Evolutionary conservation across 1,140 invertebrate species (phyloP), one percentile per base, ranked within the genome.

Genomic region (Drosophila chauvacae): DNA sequence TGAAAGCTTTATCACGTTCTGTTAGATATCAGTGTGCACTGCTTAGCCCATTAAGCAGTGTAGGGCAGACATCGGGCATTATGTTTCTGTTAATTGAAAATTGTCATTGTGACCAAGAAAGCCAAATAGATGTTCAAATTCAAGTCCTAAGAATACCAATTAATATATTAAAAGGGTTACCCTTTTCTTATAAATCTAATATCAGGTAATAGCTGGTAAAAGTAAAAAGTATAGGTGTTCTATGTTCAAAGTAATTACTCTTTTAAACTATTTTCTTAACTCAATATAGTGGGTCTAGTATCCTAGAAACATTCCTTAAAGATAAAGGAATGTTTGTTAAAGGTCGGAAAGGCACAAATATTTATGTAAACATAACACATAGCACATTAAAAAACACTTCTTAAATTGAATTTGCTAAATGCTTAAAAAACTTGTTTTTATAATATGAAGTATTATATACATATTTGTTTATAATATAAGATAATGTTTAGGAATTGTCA

Each of bases 21-120:
- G 69, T 72, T 72, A 59, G 44, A 71, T 51, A 50, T 71, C 30
- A n/a, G 30, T 13, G 30, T 13, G 53, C 35, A 71, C 69, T 72
- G 69, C 65, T 71, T 72, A 26, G n/a, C n/a, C 41, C 16, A 63
- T 50, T 69, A 64, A 69, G 65, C 65, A 69, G 65, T 69, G 23
- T 14, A 3, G 9, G 9, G 11, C 20, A 47, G 18, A 47, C 5
- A 37, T 60, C 41, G n/a, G 44, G 11, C 7, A 33, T 70, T 51
- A 55, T 47, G 47, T 56, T 30, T 70, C 68, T 58, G 64, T 47
- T 50, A 72, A 35, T 30, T 39, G 0, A 14, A 42, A 47, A 7
- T 7, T 11, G 39, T 59, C 7, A 33, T 23, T 5, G 11, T 13
- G 0, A 11, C 9, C 26, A n/a, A 50, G 4, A 7, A 23, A 16